These are phyloP conservation scores for Ptilodon capucinus DNA, from an alignment of 2,888 invertebrate species.

Conservation along the genomic window DNA sequence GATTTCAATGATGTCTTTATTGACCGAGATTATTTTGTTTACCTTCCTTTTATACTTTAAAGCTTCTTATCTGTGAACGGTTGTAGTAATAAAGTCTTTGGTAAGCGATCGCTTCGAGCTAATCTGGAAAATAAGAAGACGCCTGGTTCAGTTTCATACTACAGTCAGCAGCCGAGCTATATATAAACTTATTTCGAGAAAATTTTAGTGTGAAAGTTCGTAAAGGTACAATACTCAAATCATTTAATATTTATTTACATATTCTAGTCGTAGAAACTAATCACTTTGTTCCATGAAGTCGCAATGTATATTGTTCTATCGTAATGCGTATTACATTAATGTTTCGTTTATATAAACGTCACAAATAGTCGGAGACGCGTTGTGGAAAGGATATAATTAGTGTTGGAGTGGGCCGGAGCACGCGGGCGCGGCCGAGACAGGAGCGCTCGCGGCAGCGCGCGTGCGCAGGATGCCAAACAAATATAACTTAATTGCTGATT, in stretches of 20 bases:
- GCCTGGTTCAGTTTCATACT: slow-evolving; percentile 5
- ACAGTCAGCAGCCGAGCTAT: too few species aligned
- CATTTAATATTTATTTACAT: too few species aligned
- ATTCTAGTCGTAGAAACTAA: too few species aligned
- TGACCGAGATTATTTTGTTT: slow-evolving; percentile 52
- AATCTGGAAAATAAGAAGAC: slow-evolving; percentile 9
- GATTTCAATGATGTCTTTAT: slow-evolving; percentile 69
- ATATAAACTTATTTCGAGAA: too few species aligned
- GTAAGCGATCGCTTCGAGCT: slow-evolving; percentile 8
- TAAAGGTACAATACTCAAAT: not conserved
- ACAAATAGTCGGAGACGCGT: slow-evolving; percentile 22
- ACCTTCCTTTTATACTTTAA: slow-evolving; percentile 13
- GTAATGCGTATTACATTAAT: slow-evolving; percentile 31
- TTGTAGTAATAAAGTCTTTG: slow-evolving; percentile 13
- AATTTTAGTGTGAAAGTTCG: too few species aligned
- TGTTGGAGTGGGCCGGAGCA: not conserved
- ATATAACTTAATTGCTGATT: slow-evolving; percentile 38
- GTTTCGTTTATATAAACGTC: slow-evolving; percentile 25
- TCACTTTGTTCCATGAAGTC: slow-evolving; percentile 10
- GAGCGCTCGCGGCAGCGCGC: slow-evolving; percentile 46
- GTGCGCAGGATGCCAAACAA: slow-evolving; percentile 33
- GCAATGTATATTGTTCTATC: slow-evolving; percentile 23
- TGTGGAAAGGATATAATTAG: slow-evolving; percentile 37
- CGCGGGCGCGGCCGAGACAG: slow-evolving; percentile 5
- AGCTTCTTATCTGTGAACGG: slow-evolving; percentile 14